A percentile compares a stretch with the other conserved stretches of the same genome.
Evolutionary conservation across 2,888 invertebrate genomes (phyloP).

Genomic region (Drosophila demipolita): DNA sequence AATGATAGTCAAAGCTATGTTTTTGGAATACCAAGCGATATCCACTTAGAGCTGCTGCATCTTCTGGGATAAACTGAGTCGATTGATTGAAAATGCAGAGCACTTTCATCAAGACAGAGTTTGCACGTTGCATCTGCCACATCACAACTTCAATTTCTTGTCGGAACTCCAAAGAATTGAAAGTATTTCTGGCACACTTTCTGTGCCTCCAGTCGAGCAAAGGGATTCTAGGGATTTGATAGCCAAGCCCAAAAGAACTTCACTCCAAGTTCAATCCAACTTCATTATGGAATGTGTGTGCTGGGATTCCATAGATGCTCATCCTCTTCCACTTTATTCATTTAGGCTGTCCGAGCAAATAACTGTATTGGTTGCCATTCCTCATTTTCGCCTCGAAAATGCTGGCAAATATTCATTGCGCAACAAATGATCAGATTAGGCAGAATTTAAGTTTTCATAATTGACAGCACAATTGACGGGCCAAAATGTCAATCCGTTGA

Average conservation of each 20-base stretch:
- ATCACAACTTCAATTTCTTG: background rate
- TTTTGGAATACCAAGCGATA: background rate
- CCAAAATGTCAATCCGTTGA: background rate
- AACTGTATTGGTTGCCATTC: background rate
- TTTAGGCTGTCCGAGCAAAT: background rate
- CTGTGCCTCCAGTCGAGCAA: no score
- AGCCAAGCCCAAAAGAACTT: no score
- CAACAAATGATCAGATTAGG: background rate
- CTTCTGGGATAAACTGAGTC: background rate
- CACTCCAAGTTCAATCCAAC: background rate
- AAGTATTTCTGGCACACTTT: no score
- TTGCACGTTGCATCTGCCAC: background rate
- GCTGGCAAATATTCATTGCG: background rate
- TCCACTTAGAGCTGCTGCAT: background rate
- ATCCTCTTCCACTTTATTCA: background rate
- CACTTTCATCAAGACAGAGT: background rate
- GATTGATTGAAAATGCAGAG: background rate
- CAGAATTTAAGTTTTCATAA: background rate
- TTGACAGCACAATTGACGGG: background rate
- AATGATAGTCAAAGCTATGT: background rate
- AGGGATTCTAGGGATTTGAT: no score
- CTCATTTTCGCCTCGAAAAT: background rate
- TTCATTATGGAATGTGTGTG: background rate
- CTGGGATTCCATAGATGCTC: background rate
- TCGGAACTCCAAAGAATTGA: no score